A percentile compares a stretch with the other conserved stretches of the same genome.
phyloP scores from a whole-genome alignment of 2,797 vertebrate species.

The Alfaro cultratus region DNA sequence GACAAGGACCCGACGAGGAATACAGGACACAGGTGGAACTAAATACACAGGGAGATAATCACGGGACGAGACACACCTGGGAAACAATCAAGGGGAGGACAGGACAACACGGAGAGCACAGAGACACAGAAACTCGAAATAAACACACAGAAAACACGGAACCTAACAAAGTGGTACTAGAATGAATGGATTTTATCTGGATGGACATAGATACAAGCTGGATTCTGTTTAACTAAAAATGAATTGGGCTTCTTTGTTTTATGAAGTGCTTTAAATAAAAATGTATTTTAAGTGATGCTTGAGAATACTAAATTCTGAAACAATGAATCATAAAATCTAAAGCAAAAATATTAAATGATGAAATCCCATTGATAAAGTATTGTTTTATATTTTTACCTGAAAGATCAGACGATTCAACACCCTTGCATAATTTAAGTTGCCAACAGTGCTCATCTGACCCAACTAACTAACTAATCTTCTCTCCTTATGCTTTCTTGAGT shows the following conservation, averaged over 20 bases:
- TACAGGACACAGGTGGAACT: too few species aligned
- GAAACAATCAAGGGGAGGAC: too few species aligned
- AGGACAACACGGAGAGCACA: too few species aligned
- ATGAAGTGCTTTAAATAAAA: neutral
- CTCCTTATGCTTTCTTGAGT: constrained; percentile 47
- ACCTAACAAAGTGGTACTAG: too few species aligned
- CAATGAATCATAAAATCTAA: neutral
- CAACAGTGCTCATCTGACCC: constrained; percentile 57
- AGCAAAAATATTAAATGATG: neutral
- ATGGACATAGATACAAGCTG: neutral
- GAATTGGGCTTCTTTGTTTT: neutral
- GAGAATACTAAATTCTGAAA: neutral
- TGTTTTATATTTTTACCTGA: constrained; percentile 20
- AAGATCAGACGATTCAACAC: constrained; percentile 24
- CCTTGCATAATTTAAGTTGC: constrained; percentile 31
- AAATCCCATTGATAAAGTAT: neutral
- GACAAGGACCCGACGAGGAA: too few species aligned
- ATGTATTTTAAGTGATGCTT: neutral
- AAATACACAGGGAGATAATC: too few species aligned
- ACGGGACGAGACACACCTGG: too few species aligned
- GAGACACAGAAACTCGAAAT: too few species aligned
- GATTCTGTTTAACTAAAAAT: neutral
- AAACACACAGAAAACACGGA: too few species aligned
- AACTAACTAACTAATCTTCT: constrained; percentile 62
- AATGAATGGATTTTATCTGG: neutral